phyloP scores from a whole-genome alignment of 2,797 vertebrate genomes.

The Lepus oiostolus region DNA sequence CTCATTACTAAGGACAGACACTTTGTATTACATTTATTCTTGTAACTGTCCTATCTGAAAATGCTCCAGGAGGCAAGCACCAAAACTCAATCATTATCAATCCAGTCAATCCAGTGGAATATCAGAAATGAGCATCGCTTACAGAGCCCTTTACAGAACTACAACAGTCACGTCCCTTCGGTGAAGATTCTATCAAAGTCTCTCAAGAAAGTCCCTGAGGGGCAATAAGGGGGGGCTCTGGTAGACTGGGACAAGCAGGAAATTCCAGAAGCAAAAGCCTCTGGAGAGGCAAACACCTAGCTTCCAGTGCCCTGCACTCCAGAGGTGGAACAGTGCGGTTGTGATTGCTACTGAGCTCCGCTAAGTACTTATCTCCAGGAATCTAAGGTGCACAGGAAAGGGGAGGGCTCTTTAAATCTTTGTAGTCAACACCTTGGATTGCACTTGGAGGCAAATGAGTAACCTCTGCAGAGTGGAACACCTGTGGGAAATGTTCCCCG shows the following conservation, averaged over 20 bases:
- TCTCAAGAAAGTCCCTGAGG: conserved; percentile 41
- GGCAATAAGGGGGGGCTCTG: conserved; percentile 61
- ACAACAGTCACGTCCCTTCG: neutral
- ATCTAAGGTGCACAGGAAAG: neutral
- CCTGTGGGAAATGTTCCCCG: conserved; percentile 64
- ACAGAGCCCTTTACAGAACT: conserved; percentile 40
- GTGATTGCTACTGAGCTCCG: neutral
- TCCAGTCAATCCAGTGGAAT: conserved; percentile 29
- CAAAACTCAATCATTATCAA: conserved; percentile 57
- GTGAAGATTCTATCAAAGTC: conserved; percentile 53
- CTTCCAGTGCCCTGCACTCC: conserved; percentile 37
- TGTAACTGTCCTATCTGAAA: conserved; percentile 43
- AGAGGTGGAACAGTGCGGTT: neutral
- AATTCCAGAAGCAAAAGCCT: conserved; percentile 66
- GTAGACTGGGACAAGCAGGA: conserved; percentile 39
- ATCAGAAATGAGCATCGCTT: conserved; percentile 33
- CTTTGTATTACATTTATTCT: conserved; percentile 37
- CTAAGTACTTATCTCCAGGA: conserved; percentile 28
- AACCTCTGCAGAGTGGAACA: conserved; percentile 65
- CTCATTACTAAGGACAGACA: conserved; percentile 16
- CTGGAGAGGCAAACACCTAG: conserved; percentile 41
- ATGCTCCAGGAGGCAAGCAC: conserved; percentile 11
- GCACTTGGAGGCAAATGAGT: conserved; percentile 52
- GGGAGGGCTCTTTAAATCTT: neutral
- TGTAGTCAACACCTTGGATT: conserved; percentile 51